Evolutionary conservation across 2,888 invertebrate species (phyloP), one percentile per base, ranked within the genome.

Genomic region (Polietes domitor): DNA sequence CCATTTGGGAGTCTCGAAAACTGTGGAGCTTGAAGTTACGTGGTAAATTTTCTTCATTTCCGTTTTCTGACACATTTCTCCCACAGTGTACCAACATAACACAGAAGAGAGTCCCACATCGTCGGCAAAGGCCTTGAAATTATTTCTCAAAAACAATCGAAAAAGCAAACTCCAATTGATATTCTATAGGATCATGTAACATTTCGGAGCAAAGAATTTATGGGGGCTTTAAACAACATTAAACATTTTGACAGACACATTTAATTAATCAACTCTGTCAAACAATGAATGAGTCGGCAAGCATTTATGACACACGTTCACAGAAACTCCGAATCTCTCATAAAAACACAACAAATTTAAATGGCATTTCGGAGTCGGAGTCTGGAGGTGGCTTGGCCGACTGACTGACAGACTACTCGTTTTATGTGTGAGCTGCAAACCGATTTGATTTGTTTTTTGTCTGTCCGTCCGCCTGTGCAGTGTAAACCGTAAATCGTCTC

Each of bases 251-350:
- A 80, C 80, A 74, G 83, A 63, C 70, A 24, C 68, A 28, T 71
- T 80, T 83, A 71, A 77, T 80, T 73, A 83, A 80, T 63, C 63
- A 77, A 68, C 68, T n/a, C n/a, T 83, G 83, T 77, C 83, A 83
- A 55, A 74, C 55, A 55, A 53, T 19, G 43, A 75, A 55, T 28
- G n/a, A 58, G 58, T 24, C 47, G 15, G 47, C 32, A 32, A 32
- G 32, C 47, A 37, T 37, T 1, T 9, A 3, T 37, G 37, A 37
- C 37, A 37, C 37, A 37, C 37, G 37, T 37, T 37, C 53, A 53
- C 21, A 53, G 21, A 50, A 19, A 50, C 21, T 21, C 19, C 4
- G 53, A 19, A 19, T n/a, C 7, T 47, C 12, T 47, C 12, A 12
- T 37, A 53, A 21, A 21, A 61, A 75, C 24, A 53, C 19, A 47